phyloP scores from a whole-genome alignment of 2,113 vertebrate species.

The Lycocorax pyrrhopterus region DNA sequence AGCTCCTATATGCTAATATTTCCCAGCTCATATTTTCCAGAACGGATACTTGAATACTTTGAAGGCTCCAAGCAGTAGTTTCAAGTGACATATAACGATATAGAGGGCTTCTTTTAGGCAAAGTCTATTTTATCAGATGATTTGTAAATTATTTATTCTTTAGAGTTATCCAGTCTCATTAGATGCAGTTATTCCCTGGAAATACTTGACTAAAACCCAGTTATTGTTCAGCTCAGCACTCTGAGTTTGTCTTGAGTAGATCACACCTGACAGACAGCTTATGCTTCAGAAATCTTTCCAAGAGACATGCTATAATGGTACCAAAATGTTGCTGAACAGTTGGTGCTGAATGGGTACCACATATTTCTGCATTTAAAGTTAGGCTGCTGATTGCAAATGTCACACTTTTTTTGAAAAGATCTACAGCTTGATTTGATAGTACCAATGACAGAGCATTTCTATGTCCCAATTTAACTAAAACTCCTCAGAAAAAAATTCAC shows the following conservation, averaged over 20 bases:
- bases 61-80: background rate
- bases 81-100: background rate
- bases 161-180: conserved; percentile 18
- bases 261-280: conserved; percentile 54
- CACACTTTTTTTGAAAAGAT: background rate
- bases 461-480: background rate
- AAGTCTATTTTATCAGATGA: conserved; percentile 2
- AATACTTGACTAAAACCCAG: conserved; percentile 21
- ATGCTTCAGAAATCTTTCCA: conserved; percentile 43
- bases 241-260: conserved; percentile 51
- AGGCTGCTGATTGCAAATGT: background rate
- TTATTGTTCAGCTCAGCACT: conserved; percentile 37
- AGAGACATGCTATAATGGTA: background rate
- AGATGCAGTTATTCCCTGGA: conserved; percentile 17
- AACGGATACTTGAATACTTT: background rate
- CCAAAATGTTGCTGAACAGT: background rate
- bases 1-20: background rate
- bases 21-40: background rate
- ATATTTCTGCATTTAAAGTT: conserved; percentile 17
- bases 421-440: conserved; percentile 3
- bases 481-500: background rate
- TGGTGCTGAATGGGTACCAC: background rate
- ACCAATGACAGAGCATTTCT: background rate
- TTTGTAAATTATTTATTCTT: conserved; percentile 29
- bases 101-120: background rate